Evolutionary conservation across 2,113 vertebrate species (phyloP), one percentile per base, ranked within the genome.

Genomic region (Pterocles gutturalis): DNA sequence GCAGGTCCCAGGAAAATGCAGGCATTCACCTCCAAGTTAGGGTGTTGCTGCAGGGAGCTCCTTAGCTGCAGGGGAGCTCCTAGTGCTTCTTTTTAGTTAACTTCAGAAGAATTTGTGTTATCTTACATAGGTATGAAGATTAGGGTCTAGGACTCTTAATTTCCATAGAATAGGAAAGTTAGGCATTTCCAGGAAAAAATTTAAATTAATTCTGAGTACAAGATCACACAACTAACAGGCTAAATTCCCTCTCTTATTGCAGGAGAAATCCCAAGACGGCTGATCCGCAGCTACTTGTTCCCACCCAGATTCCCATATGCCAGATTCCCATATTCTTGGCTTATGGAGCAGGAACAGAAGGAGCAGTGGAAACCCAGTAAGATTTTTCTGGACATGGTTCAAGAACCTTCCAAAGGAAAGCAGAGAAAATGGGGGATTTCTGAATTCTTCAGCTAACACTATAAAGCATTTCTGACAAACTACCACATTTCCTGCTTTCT

Each of bases 361-460:
- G 33, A 87, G 38, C 43, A 69, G 69, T 81, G 65, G 45, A 92
- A 90, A 48, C 57, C 22, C 43, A 53, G 57, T 22, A 67, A 65
- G 29, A 84, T 26, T 72, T 45, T 92, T 92, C 81, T 82, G 83
- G 83, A 82, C 48, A 19, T 25, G 7, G n/a, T 89, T 89, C 88
- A 95, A 92, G 33, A 95, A 86, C 71, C 89, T 93, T 93, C 80
- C 61, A 46, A 76, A 75, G 49, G 61, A 93, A 92, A 75, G 34
- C 29, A 85, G 58, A 88, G 31, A 92, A 93, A 87, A 89, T 6
- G 8, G 87, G 48, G 55, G 33, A 75, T 81, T 94, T 96, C 55
- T 77, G 6, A 91, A 48, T 89, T 64, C 16, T 55, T 84, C 45
- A 34, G 19, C n/a, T 62, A 53, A 45, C 7, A 36, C 18, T 38